phyloP scores from a whole-genome alignment of 2,888 invertebrate species.

The Oasisia sp. region DNA sequence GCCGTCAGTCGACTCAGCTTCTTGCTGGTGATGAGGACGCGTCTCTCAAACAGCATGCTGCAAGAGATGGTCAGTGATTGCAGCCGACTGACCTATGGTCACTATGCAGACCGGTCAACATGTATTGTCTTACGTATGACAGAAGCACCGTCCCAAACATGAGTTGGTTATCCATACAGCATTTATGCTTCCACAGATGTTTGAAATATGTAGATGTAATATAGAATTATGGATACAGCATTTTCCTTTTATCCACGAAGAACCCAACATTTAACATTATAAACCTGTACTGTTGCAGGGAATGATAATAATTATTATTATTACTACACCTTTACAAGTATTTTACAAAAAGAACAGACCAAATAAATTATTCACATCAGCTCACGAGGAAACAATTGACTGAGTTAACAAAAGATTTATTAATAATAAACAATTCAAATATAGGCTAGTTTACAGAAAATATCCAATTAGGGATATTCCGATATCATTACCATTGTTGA shows the following conservation, averaged over 20 bases:
- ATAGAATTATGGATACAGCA: not conserved
- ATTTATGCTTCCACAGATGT: not conserved
- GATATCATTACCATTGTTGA: too few relatives aligned
- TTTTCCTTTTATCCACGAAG: too few relatives aligned
- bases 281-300: too few relatives aligned
- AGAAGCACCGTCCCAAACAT: too few relatives aligned
- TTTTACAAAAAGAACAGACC: not conserved
- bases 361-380: not conserved
- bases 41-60: slow-evolving; percentile 89
- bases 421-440: too few relatives aligned
- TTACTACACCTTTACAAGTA: not conserved
- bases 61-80: slow-evolving; percentile 36
- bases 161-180: too few relatives aligned
- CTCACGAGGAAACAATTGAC: too few relatives aligned
- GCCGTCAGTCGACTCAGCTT: slow-evolving; percentile 90
- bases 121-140: not conserved
- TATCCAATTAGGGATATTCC: too few relatives aligned
- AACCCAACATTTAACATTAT: too few relatives aligned
- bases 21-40: slow-evolving; percentile 91
- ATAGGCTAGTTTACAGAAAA: too few relatives aligned
- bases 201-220: not conserved
- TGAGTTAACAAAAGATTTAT: too few relatives aligned
- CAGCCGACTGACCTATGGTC: not conserved
- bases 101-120: not conserved
- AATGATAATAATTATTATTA: not conserved